A percentile compares a stretch with the other conserved stretches of the same genome.
Evolutionary conservation across 2,888 invertebrate genomes (phyloP).

Genomic region (Agrotis clavis): DNA sequence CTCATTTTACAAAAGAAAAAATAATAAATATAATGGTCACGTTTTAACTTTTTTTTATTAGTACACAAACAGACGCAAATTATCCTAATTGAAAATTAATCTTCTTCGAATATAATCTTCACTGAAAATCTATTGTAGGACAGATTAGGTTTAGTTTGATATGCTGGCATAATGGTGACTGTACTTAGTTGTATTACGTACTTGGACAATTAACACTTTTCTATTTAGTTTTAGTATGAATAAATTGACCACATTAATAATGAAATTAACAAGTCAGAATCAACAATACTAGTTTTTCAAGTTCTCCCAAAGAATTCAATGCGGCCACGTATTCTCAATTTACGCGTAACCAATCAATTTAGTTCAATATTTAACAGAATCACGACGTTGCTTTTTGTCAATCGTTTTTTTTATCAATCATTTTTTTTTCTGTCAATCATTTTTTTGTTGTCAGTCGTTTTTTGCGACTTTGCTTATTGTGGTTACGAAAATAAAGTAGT

Average conservation of each 20-base stretch:
- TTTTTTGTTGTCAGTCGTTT: slow-evolving; percentile 44
- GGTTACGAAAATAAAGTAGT: slow-evolving; percentile 15
- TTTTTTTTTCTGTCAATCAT: slow-evolving; percentile 15
- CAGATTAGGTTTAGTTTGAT: too few species aligned
- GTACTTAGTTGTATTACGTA: too few species aligned
- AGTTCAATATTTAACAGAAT: slow-evolving; percentile 30
- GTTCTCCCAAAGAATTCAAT: slow-evolving; percentile 20
- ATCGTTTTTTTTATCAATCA: slow-evolving; percentile 23
- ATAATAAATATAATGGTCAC: background rate
- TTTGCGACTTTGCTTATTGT: slow-evolving; percentile 24
- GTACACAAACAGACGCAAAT: too few species aligned
- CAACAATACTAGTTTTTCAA: slow-evolving; percentile 29
- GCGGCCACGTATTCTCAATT: slow-evolving; percentile 45
- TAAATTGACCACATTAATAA: slow-evolving; percentile 14
- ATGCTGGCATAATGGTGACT: too few species aligned
- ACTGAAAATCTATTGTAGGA: too few species aligned
- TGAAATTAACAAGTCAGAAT: slow-evolving; percentile 16
- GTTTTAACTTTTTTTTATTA: slow-evolving; percentile 18
- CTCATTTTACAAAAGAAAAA: background rate
- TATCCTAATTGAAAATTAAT: too few species aligned
- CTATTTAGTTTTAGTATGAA: background rate
- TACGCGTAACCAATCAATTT: slow-evolving; percentile 54
- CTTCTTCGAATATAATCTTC: too few species aligned
- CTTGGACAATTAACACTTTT: background rate
- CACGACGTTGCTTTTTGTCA: slow-evolving; percentile 51